phyloP scores from a whole-genome alignment of 2,113 vertebrate species.

The Daboia siamensis region DNA sequence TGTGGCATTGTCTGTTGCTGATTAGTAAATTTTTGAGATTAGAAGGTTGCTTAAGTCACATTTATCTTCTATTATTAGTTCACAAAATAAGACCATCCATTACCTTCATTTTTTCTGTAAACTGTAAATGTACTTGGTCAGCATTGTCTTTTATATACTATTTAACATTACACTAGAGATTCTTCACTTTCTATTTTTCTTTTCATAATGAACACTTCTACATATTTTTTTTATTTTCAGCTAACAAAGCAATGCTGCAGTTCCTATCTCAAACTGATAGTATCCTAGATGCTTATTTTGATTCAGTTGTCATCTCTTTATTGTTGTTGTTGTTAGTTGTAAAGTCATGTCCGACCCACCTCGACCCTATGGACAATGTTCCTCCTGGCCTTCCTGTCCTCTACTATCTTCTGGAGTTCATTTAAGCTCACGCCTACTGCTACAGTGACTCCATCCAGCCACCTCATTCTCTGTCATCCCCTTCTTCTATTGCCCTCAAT shows the following conservation, averaged over 20 bases:
- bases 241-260: not conserved
- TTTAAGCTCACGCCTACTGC: no score
- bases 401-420: no score
- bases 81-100: not conserved
- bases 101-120: not conserved
- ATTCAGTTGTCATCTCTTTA: not conserved
- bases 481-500: no score
- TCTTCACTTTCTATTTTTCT: not conserved
- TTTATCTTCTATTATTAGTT: not conserved
- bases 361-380: no score
- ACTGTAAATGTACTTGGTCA: not conserved
- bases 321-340: no score
- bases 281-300: not conserved
- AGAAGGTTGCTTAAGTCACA: not conserved
- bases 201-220: not conserved
- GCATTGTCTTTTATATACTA: not conserved
- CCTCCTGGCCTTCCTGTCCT: no score
- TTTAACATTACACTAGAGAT: not conserved
- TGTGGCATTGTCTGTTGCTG: not conserved
- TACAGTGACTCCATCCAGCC: no score
- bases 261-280: not conserved
- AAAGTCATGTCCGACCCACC: no score
- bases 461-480: no score
- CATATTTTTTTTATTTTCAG: not conserved
- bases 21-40: not conserved